Evolutionary conservation across 2,113 vertebrate species (phyloP), one percentile per base, ranked within the genome.

Genomic region (Porphyrio hochstetteri): DNA sequence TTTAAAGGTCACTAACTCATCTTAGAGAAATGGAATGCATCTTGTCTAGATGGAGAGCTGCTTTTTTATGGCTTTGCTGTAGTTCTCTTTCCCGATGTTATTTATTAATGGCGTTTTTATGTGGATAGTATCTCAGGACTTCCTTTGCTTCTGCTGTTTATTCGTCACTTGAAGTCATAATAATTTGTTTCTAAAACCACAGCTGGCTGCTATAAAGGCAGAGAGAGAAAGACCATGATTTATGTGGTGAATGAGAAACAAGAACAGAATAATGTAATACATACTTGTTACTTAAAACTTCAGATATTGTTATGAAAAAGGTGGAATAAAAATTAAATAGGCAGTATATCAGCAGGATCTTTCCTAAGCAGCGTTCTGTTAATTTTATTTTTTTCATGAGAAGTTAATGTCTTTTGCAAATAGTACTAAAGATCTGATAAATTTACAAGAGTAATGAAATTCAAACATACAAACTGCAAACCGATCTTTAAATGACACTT

Each of bases 111-210:
- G 38, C 24, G 88, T 83, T 96, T 93, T 91, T 69, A 91, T 91
- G 70, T 89, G 91, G 44, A 27, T 44, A 74, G 44, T 63, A 81
- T 89, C 92, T 95, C 69, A 63, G 65, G 80, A 78, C 65, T 95
- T 92, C 88, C 91, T 92, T 91, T 88, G 57, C 86, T 88, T 90
- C 90, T 96, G 75, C 81, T 83, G 68, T 90, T 92, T 96, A 82
- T 80, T 95, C 24, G 4, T 95, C 95, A 81, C 82, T 95, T 72
- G 74, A 91, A 95, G 74, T 96, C 82, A 71, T 80, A 87, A 85
- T 90, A 86, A 88, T 88, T 89, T 95, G 84, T 93, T 95, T 94
- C 86, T 95, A 53, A 95, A 96, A 93, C 78, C 87, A 87, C 86
- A 94, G 71, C 79, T 93, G 71, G 87, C 86, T 95, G 88, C 86